Conservation (phyloP, 2,797 vertebrate genomes). For the Apodemus agrarius region DNA sequence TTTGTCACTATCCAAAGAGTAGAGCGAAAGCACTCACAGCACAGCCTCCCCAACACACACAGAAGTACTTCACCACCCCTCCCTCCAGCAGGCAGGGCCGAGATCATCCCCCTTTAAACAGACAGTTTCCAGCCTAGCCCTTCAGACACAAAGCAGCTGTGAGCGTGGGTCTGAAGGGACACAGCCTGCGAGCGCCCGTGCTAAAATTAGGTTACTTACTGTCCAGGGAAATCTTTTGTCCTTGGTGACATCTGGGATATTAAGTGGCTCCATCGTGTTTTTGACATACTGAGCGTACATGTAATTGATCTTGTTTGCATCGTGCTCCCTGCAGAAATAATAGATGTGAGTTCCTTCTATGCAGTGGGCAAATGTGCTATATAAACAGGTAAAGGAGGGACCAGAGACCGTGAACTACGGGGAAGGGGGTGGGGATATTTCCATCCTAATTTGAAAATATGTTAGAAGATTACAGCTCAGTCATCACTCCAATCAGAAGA, state of each 20-base stretch:
- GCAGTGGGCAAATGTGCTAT: not conserved
- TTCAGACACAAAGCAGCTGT: not conserved
- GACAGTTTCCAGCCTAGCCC: not conserved
- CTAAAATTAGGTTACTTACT: conserved; percentile 86
- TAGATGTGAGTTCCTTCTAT: conserved; percentile 34
- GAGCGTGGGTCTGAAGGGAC: not conserved
- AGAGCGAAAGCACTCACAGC: not conserved
- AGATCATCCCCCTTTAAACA: not conserved
- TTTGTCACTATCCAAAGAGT: not conserved
- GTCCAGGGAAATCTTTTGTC: conserved; percentile 96
- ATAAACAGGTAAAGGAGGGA: not conserved
- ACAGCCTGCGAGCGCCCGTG: not conserved
- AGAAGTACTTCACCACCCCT: not conserved
- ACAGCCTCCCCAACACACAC: not conserved
- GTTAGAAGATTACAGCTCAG: not conserved
- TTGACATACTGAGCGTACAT: conserved; percentile 98
- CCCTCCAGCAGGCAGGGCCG: not conserved
- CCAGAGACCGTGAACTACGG: fast-evolving
- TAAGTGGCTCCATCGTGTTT: conserved; percentile 95
- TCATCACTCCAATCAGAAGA: not conserved
- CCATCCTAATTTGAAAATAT: not conserved
- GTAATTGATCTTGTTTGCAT: conserved; percentile 95
- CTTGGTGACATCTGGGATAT: conserved; percentile 93
- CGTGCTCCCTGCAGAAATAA: conserved; percentile 89
- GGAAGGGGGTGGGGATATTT: not conserved